phyloP scores from a whole-genome alignment of 30 jellyfish, hydroid and myxozoan genomes.

The Pseudorhiza aurosa region DNA sequence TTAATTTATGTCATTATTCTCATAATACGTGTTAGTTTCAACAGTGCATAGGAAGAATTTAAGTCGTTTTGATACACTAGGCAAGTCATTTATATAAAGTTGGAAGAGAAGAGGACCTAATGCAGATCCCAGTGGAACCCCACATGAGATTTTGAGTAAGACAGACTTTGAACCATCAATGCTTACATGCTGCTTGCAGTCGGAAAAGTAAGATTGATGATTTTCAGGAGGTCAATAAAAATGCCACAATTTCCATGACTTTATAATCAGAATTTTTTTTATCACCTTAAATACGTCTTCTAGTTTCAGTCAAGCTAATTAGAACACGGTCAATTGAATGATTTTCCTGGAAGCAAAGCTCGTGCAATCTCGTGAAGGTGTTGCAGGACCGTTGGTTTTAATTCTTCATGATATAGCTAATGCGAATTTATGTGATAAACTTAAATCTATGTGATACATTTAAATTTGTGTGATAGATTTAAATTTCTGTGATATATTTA shows the following conservation, averaged over 20 bases:
- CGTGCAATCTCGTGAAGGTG: no score
- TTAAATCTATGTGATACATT: no score
- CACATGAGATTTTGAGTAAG: slow-evolving; percentile 16
- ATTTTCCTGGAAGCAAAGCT: background rate
- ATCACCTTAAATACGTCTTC: slow-evolving; percentile 13
- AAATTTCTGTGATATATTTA: no score
- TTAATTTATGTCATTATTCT: slow-evolving; percentile 13
- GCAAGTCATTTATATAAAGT: slow-evolving; percentile 38
- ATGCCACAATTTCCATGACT: slow-evolving; percentile 54
- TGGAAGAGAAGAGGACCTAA: slow-evolving; percentile 54
- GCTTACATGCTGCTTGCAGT: slow-evolving; percentile 22
- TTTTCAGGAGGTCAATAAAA: slow-evolving; percentile 36
- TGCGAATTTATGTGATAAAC: no score
- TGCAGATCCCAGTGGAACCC: slow-evolving; percentile 24
- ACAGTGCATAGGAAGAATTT: slow-evolving; percentile 34
- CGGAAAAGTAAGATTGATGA: slow-evolving; percentile 15
- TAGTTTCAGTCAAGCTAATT: slow-evolving; percentile 30
- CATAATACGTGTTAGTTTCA: slow-evolving; percentile 49
- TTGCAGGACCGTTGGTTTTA: slow-evolving; percentile 9
- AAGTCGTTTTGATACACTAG: slow-evolving; percentile 36
- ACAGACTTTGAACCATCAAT: slow-evolving; percentile 34
- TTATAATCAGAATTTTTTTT: no score
- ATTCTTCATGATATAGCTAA: no score
- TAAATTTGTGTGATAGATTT: no score
- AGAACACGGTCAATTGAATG: slow-evolving; percentile 25